Evolutionary conservation across 30 jellyfish, hydroid and myxozoan genomes (phyloP).

Genomic region (Pelagia noctiluca): DNA sequence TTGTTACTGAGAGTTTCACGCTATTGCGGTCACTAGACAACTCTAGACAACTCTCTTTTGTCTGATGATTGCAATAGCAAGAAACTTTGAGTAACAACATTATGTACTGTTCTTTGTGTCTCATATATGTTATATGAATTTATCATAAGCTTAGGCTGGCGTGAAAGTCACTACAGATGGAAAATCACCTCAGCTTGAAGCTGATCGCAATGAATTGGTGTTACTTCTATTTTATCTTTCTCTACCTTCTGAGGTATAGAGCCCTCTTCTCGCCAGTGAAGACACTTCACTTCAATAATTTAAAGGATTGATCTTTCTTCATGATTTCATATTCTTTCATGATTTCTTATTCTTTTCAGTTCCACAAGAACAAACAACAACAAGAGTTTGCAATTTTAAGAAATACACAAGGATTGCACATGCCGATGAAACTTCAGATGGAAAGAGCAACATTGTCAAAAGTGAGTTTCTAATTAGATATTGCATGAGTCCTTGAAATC

Average conservation of each 20-base stretch:
- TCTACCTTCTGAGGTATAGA: background rate
- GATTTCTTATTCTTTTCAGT: constrained; percentile 26
- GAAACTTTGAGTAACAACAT: too few relatives aligned
- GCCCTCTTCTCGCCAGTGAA: background rate
- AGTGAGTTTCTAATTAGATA: constrained; percentile 63
- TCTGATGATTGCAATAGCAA: too few relatives aligned
- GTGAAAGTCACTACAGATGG: background rate
- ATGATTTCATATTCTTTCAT: background rate
- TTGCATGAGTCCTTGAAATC: background rate
- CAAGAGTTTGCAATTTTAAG: constrained; percentile 72
- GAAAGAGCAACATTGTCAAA: constrained; percentile 77
- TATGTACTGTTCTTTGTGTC: too few relatives aligned
- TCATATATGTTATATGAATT: too few relatives aligned
- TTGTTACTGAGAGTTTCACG: too few relatives aligned
- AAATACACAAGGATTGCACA: constrained; percentile 84
- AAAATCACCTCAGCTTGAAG: too few relatives aligned
- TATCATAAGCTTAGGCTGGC: too few relatives aligned
- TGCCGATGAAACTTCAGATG: constrained; percentile 92
- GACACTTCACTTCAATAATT: background rate
- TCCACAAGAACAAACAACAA: constrained; percentile 53
- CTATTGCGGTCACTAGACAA: too few relatives aligned
- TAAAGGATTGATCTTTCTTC: background rate
- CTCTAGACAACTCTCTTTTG: too few relatives aligned
- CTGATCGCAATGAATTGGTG: too few relatives aligned
- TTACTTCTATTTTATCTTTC: too few relatives aligned